Conservation (phyloP, 2,888 invertebrate species). For the Philhelius pedissequus region DNA sequence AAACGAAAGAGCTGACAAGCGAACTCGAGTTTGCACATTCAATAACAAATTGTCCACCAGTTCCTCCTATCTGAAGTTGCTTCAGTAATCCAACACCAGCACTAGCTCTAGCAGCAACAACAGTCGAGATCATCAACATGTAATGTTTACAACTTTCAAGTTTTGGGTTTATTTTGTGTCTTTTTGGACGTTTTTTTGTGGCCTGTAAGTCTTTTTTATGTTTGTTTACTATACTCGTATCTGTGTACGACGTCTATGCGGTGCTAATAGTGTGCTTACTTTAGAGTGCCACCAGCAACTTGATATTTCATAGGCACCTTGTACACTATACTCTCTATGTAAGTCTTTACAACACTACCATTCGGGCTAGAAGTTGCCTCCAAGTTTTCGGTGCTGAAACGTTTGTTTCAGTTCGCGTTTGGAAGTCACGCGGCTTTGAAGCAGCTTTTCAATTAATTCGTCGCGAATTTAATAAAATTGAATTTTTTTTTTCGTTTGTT, state of each 20-base stretch:
- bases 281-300: slow-evolving; percentile 18
- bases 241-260: slow-evolving; percentile 3
- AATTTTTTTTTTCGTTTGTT: not conserved
- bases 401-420: slow-evolving; percentile 70
- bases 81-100: slow-evolving; percentile 1
- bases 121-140: slow-evolving; percentile 60
- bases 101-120: slow-evolving; percentile 40
- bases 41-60: slow-evolving; percentile 20
- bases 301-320: slow-evolving; percentile 46
- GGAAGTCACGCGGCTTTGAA: slow-evolving; percentile 70
- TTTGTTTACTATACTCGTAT: slow-evolving; percentile 10
- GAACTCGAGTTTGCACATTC: slow-evolving; percentile 18
- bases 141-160: slow-evolving; percentile 68
- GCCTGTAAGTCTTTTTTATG: slow-evolving; percentile 8
- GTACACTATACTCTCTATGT: slow-evolving; percentile 21
- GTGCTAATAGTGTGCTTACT: not conserved
- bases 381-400: slow-evolving; percentile 51
- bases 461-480: slow-evolving; percentile 15
- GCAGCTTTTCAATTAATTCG: slow-evolving; percentile 41
- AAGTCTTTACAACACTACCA: slow-evolving; percentile 8
- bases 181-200: slow-evolving; percentile 18
- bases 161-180: slow-evolving; percentile 45
- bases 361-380: slow-evolving; percentile 36
- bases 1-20: slow-evolving; percentile 56
- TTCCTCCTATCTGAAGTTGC: not conserved